Evolutionary conservation across 2,888 invertebrate genomes (phyloP).

Genomic region (Hypsopygia costalis): DNA sequence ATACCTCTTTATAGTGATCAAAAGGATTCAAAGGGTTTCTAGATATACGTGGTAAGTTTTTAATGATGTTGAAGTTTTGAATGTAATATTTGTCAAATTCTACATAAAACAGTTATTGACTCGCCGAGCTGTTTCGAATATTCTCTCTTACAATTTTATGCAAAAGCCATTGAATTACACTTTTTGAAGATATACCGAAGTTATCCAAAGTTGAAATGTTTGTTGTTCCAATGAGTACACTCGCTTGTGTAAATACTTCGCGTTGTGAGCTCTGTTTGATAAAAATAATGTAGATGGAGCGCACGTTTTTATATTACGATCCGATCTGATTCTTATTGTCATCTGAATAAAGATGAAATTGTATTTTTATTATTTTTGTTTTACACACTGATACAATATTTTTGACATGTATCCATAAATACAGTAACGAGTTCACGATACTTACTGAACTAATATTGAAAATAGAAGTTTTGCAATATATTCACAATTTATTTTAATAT

Average conservation of each 20-base stretch:
- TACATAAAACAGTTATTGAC: constrained; percentile 48
- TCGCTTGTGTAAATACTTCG: constrained; percentile 42
- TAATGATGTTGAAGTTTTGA: constrained; percentile 68
- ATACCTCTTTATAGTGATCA: constrained; percentile 77
- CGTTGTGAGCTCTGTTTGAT: constrained; percentile 15
- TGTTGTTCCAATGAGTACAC: constrained; percentile 29
- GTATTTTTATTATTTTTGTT: neutral
- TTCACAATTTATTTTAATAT: neutral
- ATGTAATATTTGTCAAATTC: constrained; percentile 63
- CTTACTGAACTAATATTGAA: neutral
- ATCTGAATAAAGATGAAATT: neutral
- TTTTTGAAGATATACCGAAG: constrained; percentile 44
- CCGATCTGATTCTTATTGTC: neutral
- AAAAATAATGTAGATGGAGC: neutral
- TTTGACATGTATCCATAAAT: neutral
- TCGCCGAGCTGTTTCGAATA: constrained; percentile 28
- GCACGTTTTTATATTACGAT: neutral
- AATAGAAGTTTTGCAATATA: neutral
- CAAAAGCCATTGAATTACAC: constrained; percentile 26
- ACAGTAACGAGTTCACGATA: too few species aligned
- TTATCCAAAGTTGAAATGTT: constrained; percentile 51
- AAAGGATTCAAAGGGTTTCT: constrained; percentile 74
- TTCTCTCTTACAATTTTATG: constrained; percentile 38
- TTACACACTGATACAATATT: neutral
- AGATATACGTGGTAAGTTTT: constrained; percentile 70